These are phyloP conservation scores for Drosophila paulistorum DNA, from an alignment of 1,140 invertebrate genomes.

Conservation along the genomic window DNA sequence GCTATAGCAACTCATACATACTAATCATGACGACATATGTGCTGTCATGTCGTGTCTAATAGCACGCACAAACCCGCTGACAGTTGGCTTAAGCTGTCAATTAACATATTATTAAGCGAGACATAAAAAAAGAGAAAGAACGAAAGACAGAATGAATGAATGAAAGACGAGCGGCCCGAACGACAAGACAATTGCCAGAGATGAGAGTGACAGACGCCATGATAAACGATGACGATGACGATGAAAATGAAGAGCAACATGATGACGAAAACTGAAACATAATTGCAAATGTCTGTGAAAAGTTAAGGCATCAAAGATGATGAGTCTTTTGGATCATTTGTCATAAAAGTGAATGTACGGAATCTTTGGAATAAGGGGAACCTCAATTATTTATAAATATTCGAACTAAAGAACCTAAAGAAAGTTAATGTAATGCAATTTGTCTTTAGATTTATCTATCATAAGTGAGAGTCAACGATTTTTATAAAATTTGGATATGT, in stretches of 20 bases:
- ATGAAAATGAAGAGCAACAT: neutral
- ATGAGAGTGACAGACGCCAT: neutral
- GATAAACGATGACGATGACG: slow-evolving; percentile 33
- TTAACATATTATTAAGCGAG: slow-evolving; percentile 60
- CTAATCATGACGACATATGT: slow-evolving; percentile 54
- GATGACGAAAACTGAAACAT: slow-evolving; percentile 16
- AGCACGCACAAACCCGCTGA: slow-evolving; percentile 37
- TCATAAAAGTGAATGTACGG: neutral
- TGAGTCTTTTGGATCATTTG: neutral
- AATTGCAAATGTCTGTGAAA: slow-evolving; percentile 25
- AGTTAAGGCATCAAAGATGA: neutral
- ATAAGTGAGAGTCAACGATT: no score
- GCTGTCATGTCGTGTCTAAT: slow-evolving; percentile 46
- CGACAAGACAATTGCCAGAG: slow-evolving; percentile 4
- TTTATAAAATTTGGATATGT: no score
- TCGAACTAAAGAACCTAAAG: neutral
- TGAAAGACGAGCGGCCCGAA: neutral
- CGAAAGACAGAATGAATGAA: neutral
- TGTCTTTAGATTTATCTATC: no score
- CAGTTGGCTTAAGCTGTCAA: slow-evolving; percentile 59
- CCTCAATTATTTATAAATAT: no score
- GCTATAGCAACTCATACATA: slow-evolving; percentile 9
- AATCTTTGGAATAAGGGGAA: no score
- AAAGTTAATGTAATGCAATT: no score
- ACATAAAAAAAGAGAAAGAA: neutral